A percentile compares a stretch with the other conserved stretches of the same genome.
Conservation (phyloP, 2,113 vertebrate species). For the Pachyramphus minor region DNA sequence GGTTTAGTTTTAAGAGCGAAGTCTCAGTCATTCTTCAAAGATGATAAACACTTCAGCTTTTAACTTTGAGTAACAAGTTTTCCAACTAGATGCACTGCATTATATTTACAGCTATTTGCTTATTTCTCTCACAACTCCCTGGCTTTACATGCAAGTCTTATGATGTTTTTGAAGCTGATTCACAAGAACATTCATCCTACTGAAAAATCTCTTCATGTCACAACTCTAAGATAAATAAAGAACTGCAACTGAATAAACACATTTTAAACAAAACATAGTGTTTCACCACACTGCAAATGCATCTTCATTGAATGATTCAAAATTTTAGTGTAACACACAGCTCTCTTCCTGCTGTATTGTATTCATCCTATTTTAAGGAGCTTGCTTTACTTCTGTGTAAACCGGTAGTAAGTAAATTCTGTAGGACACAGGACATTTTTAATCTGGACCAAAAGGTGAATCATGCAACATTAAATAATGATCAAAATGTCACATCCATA, state of each 20-base stretch:
- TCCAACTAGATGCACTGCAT: fast-evolving
- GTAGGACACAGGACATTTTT: not conserved
- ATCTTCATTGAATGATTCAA: not conserved
- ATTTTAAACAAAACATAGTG: not conserved
- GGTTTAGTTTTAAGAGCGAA: not conserved
- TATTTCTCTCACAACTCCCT: not conserved
- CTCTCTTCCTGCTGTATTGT: not conserved
- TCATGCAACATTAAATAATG: not conserved
- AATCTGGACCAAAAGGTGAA: not conserved
- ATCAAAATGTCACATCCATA: not conserved
- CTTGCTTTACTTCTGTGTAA: not conserved
- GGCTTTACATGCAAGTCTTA: not conserved
- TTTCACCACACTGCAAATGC: not conserved
- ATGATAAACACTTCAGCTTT: not conserved
- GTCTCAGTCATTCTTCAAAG: not conserved
- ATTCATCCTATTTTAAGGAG: not conserved
- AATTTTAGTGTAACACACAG: not conserved
- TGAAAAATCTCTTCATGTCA: not conserved
- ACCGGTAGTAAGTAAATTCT: not conserved
- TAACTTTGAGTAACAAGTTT: not conserved
- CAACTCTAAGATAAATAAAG: not conserved
- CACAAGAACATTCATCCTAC: not conserved
- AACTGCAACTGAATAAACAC: not conserved
- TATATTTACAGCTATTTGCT: not conserved
- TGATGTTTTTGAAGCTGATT: not conserved